Evolutionary conservation across 2,888 invertebrate species (phyloP).

Genomic region (Timema podura): DNA sequence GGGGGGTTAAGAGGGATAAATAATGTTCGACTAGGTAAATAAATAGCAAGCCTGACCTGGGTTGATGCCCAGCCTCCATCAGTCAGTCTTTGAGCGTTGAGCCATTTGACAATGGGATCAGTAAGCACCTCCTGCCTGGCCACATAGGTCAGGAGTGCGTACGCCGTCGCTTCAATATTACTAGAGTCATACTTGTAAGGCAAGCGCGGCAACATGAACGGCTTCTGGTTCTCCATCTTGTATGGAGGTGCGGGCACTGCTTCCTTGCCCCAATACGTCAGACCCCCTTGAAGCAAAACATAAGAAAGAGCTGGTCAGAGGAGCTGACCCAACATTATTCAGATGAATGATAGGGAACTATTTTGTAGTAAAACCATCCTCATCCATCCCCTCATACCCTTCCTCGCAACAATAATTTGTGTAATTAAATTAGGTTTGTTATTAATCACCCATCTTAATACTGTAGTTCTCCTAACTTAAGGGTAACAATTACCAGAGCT

Average conservation of each 20-base stretch:
- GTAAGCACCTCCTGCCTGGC: constrained; percentile 76
- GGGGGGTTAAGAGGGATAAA: too few species aligned
- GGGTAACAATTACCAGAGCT: too few species aligned
- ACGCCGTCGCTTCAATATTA: constrained; percentile 90
- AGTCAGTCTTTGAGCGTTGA: constrained; percentile 79
- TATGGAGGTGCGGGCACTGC: constrained; percentile 74
- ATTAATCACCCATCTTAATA: too few species aligned
- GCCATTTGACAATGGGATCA: constrained; percentile 85
- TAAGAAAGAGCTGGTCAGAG: too few species aligned
- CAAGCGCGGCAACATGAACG: constrained; percentile 80
- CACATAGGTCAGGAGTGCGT: constrained; percentile 84
- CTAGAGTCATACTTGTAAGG: constrained; percentile 86
- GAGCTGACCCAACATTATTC: constrained; percentile 18
- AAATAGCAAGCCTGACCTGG: constrained; percentile 48
- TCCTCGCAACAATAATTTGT: too few species aligned
- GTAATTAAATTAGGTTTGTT: too few species aligned
- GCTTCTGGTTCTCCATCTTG: constrained; percentile 87
- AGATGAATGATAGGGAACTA: neutral
- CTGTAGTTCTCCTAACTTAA: too few species aligned
- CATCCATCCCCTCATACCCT: too few species aligned
- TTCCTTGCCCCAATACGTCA: constrained; percentile 82
- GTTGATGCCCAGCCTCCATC: constrained; percentile 89
- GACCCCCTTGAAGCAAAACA: constrained; percentile 54
- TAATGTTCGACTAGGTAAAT: neutral
- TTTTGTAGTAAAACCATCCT: too few species aligned